Percentiles rank a stretch among this genome's conserved stretches.
Conservation (phyloP, 2,797 vertebrate species). For the Oreochromis mossambicus region DNA sequence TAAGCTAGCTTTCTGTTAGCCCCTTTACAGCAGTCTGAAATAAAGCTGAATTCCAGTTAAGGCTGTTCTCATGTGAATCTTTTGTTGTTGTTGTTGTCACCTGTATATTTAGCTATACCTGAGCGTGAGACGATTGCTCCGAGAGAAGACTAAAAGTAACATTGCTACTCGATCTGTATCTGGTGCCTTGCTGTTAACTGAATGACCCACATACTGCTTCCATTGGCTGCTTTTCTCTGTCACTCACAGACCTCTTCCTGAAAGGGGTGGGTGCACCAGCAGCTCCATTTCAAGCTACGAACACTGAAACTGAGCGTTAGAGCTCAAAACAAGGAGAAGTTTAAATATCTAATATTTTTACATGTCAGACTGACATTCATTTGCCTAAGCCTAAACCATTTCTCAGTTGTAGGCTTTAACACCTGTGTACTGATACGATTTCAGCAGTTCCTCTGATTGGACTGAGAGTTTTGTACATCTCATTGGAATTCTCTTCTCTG, state of each 20-base stretch:
- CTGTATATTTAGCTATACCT: not conserved
- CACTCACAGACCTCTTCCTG: not conserved
- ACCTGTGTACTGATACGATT: not conserved
- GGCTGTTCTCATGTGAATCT: accelerated
- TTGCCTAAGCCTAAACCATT: not conserved
- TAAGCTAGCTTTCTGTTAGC: not conserved
- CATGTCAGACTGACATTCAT: not conserved
- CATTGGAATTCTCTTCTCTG: not conserved
- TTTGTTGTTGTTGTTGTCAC: not conserved
- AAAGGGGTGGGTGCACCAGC: not conserved
- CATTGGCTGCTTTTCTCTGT: not conserved
- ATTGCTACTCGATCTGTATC: not conserved
- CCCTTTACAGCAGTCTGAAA: not conserved
- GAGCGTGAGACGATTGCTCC: not conserved
- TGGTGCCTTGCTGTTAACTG: not conserved
- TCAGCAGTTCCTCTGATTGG: not conserved
- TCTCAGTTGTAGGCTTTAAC: not conserved
- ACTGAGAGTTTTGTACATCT: not conserved
- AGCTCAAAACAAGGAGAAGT: not conserved
- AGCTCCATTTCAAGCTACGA: not conserved
- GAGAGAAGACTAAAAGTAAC: not conserved
- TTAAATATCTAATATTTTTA: not conserved
- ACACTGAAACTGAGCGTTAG: not conserved
- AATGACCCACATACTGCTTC: not conserved
- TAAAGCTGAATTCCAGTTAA: not conserved